A percentile compares a stretch with the other conserved stretches of the same genome.
phyloP scores from a whole-genome alignment of 2,888 invertebrate species.

The Polyommatus iphigenia region DNA sequence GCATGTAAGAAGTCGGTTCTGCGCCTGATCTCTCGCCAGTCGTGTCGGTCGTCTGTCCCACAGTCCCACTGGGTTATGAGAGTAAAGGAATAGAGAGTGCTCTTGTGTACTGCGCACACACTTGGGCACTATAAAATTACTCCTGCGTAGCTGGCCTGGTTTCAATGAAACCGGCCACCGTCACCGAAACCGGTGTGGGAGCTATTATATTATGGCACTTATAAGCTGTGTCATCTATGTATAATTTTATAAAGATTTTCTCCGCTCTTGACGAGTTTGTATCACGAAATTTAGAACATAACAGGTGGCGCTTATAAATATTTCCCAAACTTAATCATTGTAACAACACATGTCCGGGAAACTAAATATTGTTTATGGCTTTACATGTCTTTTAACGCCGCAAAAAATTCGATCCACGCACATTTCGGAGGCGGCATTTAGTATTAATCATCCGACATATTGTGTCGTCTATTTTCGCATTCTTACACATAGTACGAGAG shows the following conservation, averaged over 20 bases:
- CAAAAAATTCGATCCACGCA: constrained; percentile 12
- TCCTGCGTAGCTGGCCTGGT: no score
- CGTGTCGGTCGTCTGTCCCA: no score
- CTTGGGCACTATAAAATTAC: no score
- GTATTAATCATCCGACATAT: constrained; percentile 8
- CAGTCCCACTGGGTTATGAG: no score
- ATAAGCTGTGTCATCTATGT: no score
- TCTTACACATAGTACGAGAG: constrained; percentile 22
- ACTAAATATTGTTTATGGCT: not conserved
- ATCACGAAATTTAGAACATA: not conserved
- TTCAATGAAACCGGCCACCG: no score
- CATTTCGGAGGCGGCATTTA: constrained; percentile 1
- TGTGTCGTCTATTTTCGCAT: constrained; percentile 18
- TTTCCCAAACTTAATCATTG: not conserved
- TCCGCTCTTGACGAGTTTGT: not conserved
- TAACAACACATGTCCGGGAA: not conserved
- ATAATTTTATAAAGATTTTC: not conserved
- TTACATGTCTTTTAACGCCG: not conserved
- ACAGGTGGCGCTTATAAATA: not conserved
- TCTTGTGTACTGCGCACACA: no score
- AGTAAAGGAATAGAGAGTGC: no score
- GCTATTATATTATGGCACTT: not conserved
- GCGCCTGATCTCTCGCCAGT: no score
- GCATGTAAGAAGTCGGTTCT: no score
- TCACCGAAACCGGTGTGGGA: no score